Conservation (phyloP, 1,140 invertebrate genomes). For the Diuraphis noxia region DNA sequence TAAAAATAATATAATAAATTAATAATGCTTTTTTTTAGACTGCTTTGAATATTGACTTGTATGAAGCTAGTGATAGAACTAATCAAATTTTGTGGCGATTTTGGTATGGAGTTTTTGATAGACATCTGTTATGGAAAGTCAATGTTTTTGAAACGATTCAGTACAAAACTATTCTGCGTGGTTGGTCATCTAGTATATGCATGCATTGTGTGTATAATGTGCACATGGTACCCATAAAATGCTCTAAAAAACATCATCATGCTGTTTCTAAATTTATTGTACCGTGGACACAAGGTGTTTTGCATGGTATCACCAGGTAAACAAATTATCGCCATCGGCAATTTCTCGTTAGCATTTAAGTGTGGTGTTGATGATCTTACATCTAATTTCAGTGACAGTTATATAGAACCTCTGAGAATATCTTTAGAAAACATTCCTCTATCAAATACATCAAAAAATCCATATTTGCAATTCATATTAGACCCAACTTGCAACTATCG, state of each 20-base stretch:
- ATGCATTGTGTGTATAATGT: slow-evolving; percentile 50
- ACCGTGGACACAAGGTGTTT: slow-evolving; percentile 59
- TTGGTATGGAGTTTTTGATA: slow-evolving; percentile 37
- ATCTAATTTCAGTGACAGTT: slow-evolving; percentile 5
- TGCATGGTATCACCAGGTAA: slow-evolving; percentile 48
- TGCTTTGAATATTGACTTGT: slow-evolving; percentile 47
- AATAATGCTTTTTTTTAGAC: slow-evolving; percentile 23
- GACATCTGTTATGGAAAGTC: not conserved
- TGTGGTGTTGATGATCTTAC: not conserved
- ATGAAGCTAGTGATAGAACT: slow-evolving; percentile 19
- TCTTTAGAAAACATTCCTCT: slow-evolving; percentile 29
- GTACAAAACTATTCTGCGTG: slow-evolving; percentile 42
- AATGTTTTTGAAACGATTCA: slow-evolving; percentile 44
- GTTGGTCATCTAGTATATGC: slow-evolving; percentile 35
- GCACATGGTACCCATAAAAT: slow-evolving; percentile 36
- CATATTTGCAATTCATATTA: slow-evolving; percentile 46
- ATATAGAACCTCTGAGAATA: slow-evolving; percentile 26
- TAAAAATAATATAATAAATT: not conserved
- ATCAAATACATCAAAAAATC: slow-evolving; percentile 24
- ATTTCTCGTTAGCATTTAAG: not conserved
- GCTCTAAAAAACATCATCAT: slow-evolving; percentile 49
- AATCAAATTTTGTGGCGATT: not conserved
- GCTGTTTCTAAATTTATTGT: slow-evolving; percentile 58
- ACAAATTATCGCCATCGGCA: not conserved
- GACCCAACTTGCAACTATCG: slow-evolving; percentile 35